These are phyloP conservation scores for Hypomecis punctinalis DNA, from an alignment of 2,888 invertebrate genomes.

Conservation along the genomic window DNA sequence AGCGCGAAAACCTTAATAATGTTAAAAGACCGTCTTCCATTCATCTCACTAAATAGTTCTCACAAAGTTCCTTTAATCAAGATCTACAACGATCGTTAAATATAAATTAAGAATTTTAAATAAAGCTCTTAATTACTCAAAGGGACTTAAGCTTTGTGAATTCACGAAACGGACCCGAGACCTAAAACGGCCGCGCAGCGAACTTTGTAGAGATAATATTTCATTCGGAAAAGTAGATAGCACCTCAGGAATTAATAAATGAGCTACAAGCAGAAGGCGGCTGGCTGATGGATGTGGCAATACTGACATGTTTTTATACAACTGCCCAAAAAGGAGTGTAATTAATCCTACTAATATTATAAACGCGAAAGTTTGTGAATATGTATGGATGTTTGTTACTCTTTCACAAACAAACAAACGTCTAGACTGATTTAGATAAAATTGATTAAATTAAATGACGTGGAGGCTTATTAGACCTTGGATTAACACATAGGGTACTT, in stretches of 20 bases:
- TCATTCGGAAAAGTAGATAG: slow-evolving; percentile 24
- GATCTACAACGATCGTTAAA: slow-evolving; percentile 29
- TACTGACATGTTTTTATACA: background rate
- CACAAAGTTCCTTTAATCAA: slow-evolving; percentile 27
- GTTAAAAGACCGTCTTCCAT: slow-evolving; percentile 4
- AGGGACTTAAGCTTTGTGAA: slow-evolving; percentile 35
- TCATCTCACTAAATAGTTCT: slow-evolving; percentile 21
- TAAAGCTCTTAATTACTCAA: slow-evolving; percentile 39
- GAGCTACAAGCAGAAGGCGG: background rate
- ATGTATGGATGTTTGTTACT: too few species aligned
- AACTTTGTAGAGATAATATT: slow-evolving; percentile 33
- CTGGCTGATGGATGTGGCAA: slow-evolving; percentile 4
- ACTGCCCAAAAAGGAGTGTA: too few species aligned
- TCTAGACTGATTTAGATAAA: too few species aligned
- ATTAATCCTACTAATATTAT: too few species aligned
- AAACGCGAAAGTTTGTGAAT: too few species aligned
- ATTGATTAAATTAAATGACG: too few species aligned
- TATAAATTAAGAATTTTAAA: slow-evolving; percentile 39
- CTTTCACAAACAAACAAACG: too few species aligned
- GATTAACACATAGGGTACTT: too few species aligned
- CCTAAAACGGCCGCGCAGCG: slow-evolving; percentile 24
- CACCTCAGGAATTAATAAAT: slow-evolving; percentile 25
- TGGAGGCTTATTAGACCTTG: too few species aligned
- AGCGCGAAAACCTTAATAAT: background rate
- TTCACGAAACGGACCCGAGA: slow-evolving; percentile 28